Conservation (phyloP, 2,888 invertebrate genomes). For the Pterobdella sp. region DNA sequence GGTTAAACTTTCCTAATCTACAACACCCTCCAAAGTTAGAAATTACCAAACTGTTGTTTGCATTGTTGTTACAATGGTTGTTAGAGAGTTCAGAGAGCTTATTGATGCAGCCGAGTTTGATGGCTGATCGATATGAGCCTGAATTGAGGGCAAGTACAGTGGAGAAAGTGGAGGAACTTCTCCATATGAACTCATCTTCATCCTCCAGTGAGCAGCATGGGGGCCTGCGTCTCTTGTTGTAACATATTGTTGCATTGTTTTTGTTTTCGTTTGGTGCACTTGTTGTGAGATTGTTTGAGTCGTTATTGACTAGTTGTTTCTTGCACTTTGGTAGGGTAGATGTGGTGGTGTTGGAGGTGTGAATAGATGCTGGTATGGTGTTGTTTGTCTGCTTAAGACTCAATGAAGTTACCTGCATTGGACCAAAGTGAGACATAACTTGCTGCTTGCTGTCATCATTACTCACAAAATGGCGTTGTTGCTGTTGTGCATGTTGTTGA, state of each 20-base stretch:
- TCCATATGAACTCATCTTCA: slow-evolving; percentile 28
- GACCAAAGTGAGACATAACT: background rate
- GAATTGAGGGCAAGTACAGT: slow-evolving; percentile 27
- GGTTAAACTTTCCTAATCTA: background rate
- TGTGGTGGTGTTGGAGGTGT: background rate
- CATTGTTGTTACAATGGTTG: background rate
- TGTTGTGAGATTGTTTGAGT: background rate
- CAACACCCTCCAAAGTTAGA: slow-evolving; percentile 11
- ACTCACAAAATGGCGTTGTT: slow-evolving; percentile 3
- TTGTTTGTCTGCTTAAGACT: background rate
- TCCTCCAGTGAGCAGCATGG: slow-evolving; percentile 28
- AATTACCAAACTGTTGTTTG: background rate
- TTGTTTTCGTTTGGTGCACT: background rate
- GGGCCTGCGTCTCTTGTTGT: slow-evolving; percentile 18
- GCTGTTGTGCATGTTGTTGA: slow-evolving; percentile 15
- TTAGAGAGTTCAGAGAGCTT: slow-evolving; percentile 19
- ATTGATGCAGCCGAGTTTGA: slow-evolving; percentile 24
- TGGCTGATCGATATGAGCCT: slow-evolving; percentile 26
- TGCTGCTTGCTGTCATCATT: background rate
- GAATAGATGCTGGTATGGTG: background rate
- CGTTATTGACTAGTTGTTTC: slow-evolving; percentile 2
- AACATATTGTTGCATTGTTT: background rate
- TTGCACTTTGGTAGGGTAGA: background rate
- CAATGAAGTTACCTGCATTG: background rate
- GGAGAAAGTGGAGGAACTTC: slow-evolving; percentile 27